Percentiles rank a stretch among this genome's conserved stretches.
phyloP scores from a whole-genome alignment of 2,797 vertebrate species.

The Ciconia nigra region DNA sequence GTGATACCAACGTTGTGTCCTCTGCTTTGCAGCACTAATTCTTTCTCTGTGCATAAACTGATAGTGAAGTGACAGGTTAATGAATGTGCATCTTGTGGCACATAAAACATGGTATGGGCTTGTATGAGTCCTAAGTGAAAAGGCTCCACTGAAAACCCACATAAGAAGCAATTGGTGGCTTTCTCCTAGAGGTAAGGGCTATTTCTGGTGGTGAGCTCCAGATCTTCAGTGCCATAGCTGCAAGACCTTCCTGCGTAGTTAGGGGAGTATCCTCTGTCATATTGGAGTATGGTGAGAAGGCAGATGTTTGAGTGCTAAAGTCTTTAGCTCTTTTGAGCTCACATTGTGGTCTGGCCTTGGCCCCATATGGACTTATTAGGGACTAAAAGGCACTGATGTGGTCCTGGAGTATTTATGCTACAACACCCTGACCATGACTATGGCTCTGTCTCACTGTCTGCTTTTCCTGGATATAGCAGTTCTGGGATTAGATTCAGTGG shows the following conservation, averaged over 20 bases:
- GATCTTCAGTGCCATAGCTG: background rate
- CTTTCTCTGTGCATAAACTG: background rate
- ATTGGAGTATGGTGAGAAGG: background rate
- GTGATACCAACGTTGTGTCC: background rate
- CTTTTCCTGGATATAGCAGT: background rate
- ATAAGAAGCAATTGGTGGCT: background rate
- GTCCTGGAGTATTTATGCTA: background rate
- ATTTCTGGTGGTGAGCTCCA: background rate
- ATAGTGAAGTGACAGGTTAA: background rate
- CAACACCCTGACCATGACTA: background rate
- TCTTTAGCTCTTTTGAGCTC: background rate
- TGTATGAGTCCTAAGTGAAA: background rate
- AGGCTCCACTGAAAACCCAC: background rate
- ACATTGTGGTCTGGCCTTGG: background rate
- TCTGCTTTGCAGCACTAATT: background rate
- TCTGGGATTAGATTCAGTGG: background rate
- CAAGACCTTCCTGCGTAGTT: background rate
- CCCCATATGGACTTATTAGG: accelerated
- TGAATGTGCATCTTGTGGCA: background rate
- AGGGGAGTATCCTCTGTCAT: background rate
- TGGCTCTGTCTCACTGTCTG: background rate
- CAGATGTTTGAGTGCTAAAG: background rate
- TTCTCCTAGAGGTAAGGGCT: background rate
- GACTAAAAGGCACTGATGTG: background rate
- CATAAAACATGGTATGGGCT: background rate